Evolutionary conservation across 2,888 invertebrate species (phyloP).

Genomic region (Diplazon laetatorius): DNA sequence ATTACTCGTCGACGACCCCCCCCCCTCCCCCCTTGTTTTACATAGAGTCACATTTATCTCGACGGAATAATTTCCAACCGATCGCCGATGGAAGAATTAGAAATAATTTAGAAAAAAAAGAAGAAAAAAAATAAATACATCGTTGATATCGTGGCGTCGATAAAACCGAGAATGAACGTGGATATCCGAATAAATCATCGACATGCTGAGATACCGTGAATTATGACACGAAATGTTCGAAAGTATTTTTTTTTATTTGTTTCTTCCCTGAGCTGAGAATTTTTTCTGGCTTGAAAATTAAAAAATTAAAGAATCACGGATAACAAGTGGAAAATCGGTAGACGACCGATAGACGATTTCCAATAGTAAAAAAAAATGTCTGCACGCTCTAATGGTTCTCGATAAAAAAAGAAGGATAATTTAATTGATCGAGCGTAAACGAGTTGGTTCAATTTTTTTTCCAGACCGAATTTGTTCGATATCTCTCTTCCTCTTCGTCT

Average conservation of each 20-base stretch:
- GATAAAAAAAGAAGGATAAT: not conserved
- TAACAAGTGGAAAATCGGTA: conserved; percentile 8
- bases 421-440: conserved; percentile 30
- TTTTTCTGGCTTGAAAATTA: not conserved
- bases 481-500: too few relatives aligned
- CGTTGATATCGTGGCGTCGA: conserved; percentile 13
- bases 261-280: not conserved
- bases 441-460: not conserved
- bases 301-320: not conserved
- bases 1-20: not conserved
- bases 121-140: not conserved
- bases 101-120: too few relatives aligned
- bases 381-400: conserved; percentile 6
- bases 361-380: not conserved
- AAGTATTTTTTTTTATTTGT: conserved; percentile 5
- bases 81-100: too few relatives aligned
- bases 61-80: not conserved
- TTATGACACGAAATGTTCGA: not conserved
- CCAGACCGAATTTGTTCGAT: too few relatives aligned
- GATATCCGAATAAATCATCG: conserved; percentile 24
- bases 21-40: too few relatives aligned
- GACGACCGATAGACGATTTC: not conserved
- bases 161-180: conserved; percentile 11
- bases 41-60: too few relatives aligned
- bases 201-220: conserved; percentile 5